Percentiles rank a stretch among this genome's conserved stretches.
Conservation (phyloP, 2,113 vertebrate species). For the Thalassoma bifasciatum region DNA sequence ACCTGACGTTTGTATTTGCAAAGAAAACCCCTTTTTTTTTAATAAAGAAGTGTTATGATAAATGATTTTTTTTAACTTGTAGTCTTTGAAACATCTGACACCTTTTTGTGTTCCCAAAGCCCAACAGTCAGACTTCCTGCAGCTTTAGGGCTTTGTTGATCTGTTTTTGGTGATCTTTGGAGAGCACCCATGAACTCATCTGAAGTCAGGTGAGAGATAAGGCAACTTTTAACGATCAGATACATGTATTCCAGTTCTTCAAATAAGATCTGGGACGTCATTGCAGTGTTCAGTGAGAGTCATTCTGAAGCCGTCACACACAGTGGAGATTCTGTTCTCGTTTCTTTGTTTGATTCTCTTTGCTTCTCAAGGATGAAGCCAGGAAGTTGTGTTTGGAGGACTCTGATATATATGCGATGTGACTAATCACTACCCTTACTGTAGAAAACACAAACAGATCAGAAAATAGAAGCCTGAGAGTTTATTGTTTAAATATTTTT, state of each 20-base stretch:
- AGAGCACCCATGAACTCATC: too few species aligned
- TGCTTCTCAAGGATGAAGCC: neutral
- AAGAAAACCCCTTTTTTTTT: too few species aligned
- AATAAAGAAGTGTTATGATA: too few species aligned
- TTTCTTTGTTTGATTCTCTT: neutral
- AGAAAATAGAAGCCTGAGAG: too few species aligned
- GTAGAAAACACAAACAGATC: neutral
- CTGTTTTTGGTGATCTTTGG: too few species aligned
- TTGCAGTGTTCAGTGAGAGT: neutral
- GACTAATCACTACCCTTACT: conserved; percentile 14
- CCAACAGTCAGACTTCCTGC: too few species aligned
- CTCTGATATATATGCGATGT: neutral
- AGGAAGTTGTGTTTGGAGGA: conserved; percentile 1
- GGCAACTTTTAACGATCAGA: neutral
- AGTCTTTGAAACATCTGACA: too few species aligned
- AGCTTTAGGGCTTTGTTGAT: too few species aligned
- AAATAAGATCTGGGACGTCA: neutral
- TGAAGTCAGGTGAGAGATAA: neutral
- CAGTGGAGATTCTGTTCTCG: neutral
- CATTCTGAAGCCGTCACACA: neutral
- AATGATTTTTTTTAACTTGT: too few species aligned
- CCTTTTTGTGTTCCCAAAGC: too few species aligned
- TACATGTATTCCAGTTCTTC: neutral
- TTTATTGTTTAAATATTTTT: too few species aligned
- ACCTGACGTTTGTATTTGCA: too few species aligned